A percentile compares a stretch with the other conserved stretches of the same genome.
Evolutionary conservation across 2,797 vertebrate genomes (phyloP).

Genomic region (Poeciliopsis gracilis): DNA sequence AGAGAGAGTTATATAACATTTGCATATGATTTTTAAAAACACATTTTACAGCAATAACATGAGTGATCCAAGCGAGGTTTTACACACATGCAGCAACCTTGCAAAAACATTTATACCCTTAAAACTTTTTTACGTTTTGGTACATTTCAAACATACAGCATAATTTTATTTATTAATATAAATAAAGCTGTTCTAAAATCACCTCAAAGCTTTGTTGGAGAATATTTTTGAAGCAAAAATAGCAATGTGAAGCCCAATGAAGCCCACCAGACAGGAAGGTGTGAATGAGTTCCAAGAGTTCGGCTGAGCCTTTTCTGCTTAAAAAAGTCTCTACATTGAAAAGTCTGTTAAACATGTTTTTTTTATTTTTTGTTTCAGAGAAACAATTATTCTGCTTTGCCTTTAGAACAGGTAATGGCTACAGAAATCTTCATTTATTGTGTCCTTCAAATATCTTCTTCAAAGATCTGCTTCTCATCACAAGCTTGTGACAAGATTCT

Average conservation of each 20-base stretch:
- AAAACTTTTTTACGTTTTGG: not conserved
- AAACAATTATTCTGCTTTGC: not conserved
- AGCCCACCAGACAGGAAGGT: not conserved
- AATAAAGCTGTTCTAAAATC: not conserved
- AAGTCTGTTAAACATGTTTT: not conserved
- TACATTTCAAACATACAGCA: not conserved
- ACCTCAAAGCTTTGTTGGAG: not conserved
- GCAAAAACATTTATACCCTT: not conserved
- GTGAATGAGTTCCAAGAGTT: not conserved
- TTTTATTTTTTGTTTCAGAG: not conserved
- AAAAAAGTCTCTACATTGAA: not conserved
- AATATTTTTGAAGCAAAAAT: not conserved
- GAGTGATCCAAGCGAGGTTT: not conserved
- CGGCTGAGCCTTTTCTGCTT: not conserved
- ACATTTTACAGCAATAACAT: not conserved
- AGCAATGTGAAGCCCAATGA: not conserved
- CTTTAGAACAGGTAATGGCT: not conserved
- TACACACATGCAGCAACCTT: not conserved
- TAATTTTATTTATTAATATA: not conserved
- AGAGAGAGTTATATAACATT: not conserved
- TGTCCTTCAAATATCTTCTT: not conserved
- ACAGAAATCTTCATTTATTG: not conserved
- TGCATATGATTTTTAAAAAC: not conserved
- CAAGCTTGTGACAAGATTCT: not conserved
- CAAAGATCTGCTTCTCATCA: not conserved